Base-by-base conservation (phyloP, 2,113 vertebrate species). In the Holacanthus passer region DNA sequence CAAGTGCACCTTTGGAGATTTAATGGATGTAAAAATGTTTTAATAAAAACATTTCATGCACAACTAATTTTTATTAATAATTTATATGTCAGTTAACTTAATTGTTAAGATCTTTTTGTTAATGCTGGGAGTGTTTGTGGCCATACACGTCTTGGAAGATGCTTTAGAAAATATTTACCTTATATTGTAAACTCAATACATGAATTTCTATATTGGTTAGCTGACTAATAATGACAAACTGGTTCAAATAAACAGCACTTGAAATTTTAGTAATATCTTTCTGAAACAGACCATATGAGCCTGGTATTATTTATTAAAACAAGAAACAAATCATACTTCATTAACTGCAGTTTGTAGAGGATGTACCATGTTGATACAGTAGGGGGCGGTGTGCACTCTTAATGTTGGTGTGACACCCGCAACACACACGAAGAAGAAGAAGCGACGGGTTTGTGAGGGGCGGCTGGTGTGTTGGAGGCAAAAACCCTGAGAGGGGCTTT, bases 391-490 rank as follows among this genome's bases (percentile, higher is more conserved):
- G 19, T 19, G 0, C 2, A 9, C n/a, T 50, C 39, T 0, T 31
- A 6, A 2, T 0, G 10, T 39, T 8, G 19, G 17, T 31, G 41
- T 31, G 5, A 1, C 17, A 2, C 20, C 71, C 55, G 22, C 29
- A 29, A 73, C 45, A 47, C 17, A 9, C 1, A 79, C 14, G 35
- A 41, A 63, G 43, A 39, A 74, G 62, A 75, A 55, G 86, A 91
- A 92, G 31, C 53, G 43, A 50, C 45, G 31, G 79, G 73, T 53
- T 69, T 39, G 53, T 68, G 76, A 85, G 93, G 92, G 95, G 94
- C 88, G 94, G 94, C n/a, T n/a, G 86, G 88, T 70, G 84, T 88
- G 71, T 81, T 84, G 75, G 83, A 93, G 90, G 82, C 85, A 90
- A 92, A 93, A 90, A 59, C 17, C 47, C 78, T 73, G 39, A 77